phyloP scores from a whole-genome alignment of 2,113 vertebrate species.

The Coregonus clupeaformis region DNA sequence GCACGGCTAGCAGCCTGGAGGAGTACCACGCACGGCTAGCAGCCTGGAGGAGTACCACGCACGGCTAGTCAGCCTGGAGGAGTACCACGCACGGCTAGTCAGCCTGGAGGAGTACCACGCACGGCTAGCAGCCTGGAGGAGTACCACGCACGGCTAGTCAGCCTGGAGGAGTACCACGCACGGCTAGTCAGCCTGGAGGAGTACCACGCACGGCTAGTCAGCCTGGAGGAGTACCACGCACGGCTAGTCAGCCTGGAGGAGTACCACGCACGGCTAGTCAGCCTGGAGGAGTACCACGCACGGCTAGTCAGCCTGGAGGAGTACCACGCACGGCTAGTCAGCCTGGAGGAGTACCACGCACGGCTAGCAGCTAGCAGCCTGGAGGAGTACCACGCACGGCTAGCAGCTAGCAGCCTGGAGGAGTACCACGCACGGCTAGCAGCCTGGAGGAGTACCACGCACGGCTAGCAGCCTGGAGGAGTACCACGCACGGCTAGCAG shows the following conservation, averaged over 20 bases:
- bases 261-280: constrained; percentile 63
- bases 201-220: constrained; percentile 63
- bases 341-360: constrained; percentile 65
- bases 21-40: too few relatives aligned
- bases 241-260: constrained; percentile 67
- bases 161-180: constrained; percentile 65
- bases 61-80: constrained; percentile 65
- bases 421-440: too few relatives aligned
- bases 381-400: constrained; percentile 69
- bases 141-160: constrained; percentile 63
- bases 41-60: constrained; percentile 65
- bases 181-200: constrained; percentile 67
- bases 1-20: constrained; percentile 62
- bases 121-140: too few relatives aligned
- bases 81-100: constrained; percentile 64
- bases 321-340: constrained; percentile 63
- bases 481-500: constrained; percentile 63
- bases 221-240: constrained; percentile 65
- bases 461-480: constrained; percentile 66
- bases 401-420: constrained; percentile 72
- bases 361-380: constrained; percentile 68
- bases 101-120: too few relatives aligned
- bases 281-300: constrained; percentile 65
- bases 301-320: constrained; percentile 67
- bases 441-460: constrained; percentile 65